Conservation (phyloP, 64 coral and sea anemone species). For the Pocillopora damicornis region DNA sequence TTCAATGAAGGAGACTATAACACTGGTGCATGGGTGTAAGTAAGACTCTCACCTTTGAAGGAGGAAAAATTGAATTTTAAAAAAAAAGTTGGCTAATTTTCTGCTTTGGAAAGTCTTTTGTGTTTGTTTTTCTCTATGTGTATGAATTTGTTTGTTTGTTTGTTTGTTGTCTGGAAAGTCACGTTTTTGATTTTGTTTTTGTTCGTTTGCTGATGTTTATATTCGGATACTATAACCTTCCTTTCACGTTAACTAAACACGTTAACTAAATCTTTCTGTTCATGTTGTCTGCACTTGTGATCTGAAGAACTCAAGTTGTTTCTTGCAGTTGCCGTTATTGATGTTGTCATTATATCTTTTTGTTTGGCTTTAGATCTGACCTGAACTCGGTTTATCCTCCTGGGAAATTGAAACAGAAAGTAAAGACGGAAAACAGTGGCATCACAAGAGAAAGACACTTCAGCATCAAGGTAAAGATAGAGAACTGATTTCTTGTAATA, state of each 20-base stretch:
- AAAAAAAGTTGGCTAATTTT: neutral
- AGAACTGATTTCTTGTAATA: neutral
- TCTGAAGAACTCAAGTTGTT: no score
- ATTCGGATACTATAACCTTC: no score
- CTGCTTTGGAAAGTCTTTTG: neutral
- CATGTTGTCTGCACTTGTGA: no score
- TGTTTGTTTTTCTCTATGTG: neutral
- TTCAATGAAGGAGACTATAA: slow-evolving; percentile 94
- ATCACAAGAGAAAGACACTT: slow-evolving; percentile 40
- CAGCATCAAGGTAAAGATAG: slow-evolving; percentile 50
- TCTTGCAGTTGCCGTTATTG: neutral
- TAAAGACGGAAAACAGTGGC: slow-evolving; percentile 45
- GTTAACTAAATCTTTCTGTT: no score
- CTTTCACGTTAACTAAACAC: no score
- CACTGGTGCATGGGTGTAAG: slow-evolving; percentile 96
- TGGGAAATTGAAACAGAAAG: slow-evolving; percentile 61
- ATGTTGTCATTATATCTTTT: neutral
- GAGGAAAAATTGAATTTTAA: neutral
- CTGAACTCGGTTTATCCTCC: slow-evolving; percentile 68
- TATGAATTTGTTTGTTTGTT: neutral
- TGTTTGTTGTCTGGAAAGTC: neutral
- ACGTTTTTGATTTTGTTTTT: neutral
- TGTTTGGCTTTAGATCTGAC: slow-evolving; percentile 44
- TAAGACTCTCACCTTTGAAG: neutral
- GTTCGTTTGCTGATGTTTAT: neutral